Percentiles rank a stretch among this genome's conserved stretches.
phyloP scores from a whole-genome alignment of 2,113 vertebrate species.

The Dendrocopos noguchii region DNA sequence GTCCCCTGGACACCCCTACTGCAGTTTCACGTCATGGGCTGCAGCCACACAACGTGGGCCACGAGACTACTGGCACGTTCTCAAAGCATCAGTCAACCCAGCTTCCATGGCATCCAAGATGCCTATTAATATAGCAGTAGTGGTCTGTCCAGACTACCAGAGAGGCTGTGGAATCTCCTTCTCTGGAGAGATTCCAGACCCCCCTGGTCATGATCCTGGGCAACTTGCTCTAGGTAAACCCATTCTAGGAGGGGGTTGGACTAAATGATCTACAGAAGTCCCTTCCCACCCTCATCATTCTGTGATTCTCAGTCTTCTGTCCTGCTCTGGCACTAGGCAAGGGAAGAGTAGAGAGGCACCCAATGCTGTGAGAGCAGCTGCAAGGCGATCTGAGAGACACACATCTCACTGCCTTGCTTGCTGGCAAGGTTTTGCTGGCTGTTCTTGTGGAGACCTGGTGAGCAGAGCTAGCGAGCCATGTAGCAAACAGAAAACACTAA shows the following conservation, averaged over 20 bases:
- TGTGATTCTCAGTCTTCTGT: neutral
- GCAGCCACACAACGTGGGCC: neutral
- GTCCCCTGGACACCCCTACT: neutral
- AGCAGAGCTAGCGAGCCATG: neutral
- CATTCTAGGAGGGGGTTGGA: neutral
- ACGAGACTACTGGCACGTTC: fast-evolving
- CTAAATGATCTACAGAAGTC: neutral
- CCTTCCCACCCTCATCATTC: neutral
- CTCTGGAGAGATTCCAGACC: neutral
- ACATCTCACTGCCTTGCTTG: neutral
- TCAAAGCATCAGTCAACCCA: neutral
- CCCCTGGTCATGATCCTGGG: neutral
- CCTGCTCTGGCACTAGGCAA: neutral
- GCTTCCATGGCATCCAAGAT: fast-evolving
- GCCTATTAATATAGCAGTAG: neutral
- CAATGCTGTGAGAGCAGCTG: fast-evolving
- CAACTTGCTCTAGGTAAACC: neutral
- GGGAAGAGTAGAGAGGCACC: neutral
- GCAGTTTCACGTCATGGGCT: neutral
- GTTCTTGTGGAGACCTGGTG: fast-evolving
- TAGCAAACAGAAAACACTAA: neutral
- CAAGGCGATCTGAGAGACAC: neutral
- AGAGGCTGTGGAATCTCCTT: neutral
- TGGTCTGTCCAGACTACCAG: neutral
- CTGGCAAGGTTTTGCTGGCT: neutral